A percentile compares a stretch with the other conserved stretches of the same genome.
Conservation (phyloP, 30 jellyfish, hydroid and myxozoan species). For the Catostylus mosaicus region DNA sequence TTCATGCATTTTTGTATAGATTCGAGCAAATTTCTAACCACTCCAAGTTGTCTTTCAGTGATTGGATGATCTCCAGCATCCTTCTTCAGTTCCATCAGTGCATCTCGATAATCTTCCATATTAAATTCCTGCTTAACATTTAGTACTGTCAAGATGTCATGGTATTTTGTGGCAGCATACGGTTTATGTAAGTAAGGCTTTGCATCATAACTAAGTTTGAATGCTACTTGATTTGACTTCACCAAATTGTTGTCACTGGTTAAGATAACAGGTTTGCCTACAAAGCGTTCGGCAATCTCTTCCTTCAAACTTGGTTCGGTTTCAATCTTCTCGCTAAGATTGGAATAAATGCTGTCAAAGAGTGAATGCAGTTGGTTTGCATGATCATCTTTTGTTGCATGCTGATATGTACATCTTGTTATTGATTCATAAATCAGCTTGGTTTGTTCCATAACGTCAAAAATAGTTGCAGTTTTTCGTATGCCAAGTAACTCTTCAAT, state of each 20-base stretch:
- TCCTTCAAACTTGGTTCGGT: not conserved
- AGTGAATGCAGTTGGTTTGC: not conserved
- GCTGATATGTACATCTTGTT: not conserved
- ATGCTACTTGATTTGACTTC: constrained; percentile 11
- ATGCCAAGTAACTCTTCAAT: constrained; percentile 5
- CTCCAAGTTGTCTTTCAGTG: constrained; percentile 12
- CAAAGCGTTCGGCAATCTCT: not conserved
- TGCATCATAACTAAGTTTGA: constrained; percentile 23
- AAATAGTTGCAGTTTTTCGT: not conserved
- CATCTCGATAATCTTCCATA: constrained; percentile 15
- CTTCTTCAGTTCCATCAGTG: constrained; percentile 10
- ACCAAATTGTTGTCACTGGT: constrained; percentile 31
- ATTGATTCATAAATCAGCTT: not conserved
- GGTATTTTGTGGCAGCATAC: not conserved
- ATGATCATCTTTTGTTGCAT: not conserved
- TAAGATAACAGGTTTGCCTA: not conserved
- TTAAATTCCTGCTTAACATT: constrained; percentile 52
- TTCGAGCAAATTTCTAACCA: constrained; percentile 50
- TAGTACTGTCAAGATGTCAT: not conserved
- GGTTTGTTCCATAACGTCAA: constrained; percentile 3
- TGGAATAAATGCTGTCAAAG: not conserved
- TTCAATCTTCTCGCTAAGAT: not conserved
- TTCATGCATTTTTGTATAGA: not conserved
- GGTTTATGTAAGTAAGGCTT: constrained; percentile 45
- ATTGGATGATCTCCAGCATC: not conserved